Base-by-base conservation (phyloP, 1,140 invertebrate species). In the Odontomachus brunneus region DNA sequence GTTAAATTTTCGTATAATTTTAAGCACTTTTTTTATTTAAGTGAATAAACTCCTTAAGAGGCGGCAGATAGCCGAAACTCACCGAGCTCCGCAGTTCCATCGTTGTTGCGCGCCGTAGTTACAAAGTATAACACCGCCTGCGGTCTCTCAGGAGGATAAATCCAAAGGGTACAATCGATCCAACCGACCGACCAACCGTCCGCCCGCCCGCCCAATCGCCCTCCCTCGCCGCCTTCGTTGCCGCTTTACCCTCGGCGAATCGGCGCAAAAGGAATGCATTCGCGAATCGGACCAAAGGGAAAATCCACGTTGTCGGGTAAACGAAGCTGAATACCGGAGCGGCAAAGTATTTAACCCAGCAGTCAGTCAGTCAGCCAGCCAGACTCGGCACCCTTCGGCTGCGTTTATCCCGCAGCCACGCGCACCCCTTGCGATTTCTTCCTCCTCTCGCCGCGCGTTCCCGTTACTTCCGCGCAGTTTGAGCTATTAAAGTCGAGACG, bases 301-400 rank as follows among this genome's bases (percentile, higher is more conserved):
- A 87, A 89, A 88, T 81, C 82, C 83, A 72, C 60, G 59, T 71
- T 87, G 74, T 78, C 66, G 80, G 80, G 81, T 82, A 89, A 88
- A 87, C 88, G 80, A 89, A 88, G 75, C 84, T 76, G 71, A 82
- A 83, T 85, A 76, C 72, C 80, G 71, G 53, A 80, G 48, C 83
- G 81, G 86, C 83, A 85, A 89, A 89, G 87, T 90, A 89, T 90
- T 90, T 89, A 90, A 89, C 82, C 71, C 62, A 67, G 74, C 78
- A 66, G n/a, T 73, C 83, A 67, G 44, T n/a, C 38, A 44, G 38
- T n/a, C 67, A 53, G 60, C 65, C 60, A 44, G 38, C 38, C 55
- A 26, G 51, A 5, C 29, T 44, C 73, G 49, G 15, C 19, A 33
- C 73, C 24, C n/a, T 26, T 24, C 74, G 66, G 80, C 59, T 26